Evolutionary conservation across 2,888 invertebrate species (phyloP).

Genomic region (Tanypteryx hageni): DNA sequence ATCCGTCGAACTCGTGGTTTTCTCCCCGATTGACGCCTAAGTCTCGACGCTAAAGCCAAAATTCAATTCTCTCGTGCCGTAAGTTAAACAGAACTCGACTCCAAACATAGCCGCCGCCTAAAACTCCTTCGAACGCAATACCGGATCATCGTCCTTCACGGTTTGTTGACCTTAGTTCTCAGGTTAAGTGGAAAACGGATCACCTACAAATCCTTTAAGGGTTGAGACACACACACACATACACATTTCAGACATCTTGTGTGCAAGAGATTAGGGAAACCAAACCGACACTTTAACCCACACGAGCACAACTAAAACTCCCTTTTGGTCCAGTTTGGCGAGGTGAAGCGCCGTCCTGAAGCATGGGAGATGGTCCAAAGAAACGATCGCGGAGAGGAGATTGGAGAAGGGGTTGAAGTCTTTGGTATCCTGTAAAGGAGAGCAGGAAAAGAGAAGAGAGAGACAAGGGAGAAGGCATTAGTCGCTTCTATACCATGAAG

Average conservation of each 20-base stretch:
- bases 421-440: not conserved
- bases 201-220: constrained; percentile 37
- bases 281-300: not conserved
- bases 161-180: constrained; percentile 45
- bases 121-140: constrained; percentile 14
- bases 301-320: constrained; percentile 20
- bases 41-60: not conserved
- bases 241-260: not conserved
- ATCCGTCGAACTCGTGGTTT: no score
- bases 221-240: not conserved
- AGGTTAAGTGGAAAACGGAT: constrained; percentile 22
- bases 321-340: constrained; percentile 26
- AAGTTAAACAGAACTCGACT: not conserved
- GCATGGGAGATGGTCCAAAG: not conserved
- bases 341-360: not conserved
- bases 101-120: constrained; percentile 12
- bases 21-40: no score
- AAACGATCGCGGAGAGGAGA: not conserved
- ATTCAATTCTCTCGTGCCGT: not conserved
- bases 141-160: constrained; percentile 27
- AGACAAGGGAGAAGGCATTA: not conserved
- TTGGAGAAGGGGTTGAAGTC: not conserved
- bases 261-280: constrained; percentile 7
- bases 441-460: not conserved
- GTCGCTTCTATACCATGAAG: no score